These are phyloP conservation scores for Apostichopus parvimensis DNA, from an alignment of 35 echinoderm and acorn worm genomes.

Conservation along the genomic window DNA sequence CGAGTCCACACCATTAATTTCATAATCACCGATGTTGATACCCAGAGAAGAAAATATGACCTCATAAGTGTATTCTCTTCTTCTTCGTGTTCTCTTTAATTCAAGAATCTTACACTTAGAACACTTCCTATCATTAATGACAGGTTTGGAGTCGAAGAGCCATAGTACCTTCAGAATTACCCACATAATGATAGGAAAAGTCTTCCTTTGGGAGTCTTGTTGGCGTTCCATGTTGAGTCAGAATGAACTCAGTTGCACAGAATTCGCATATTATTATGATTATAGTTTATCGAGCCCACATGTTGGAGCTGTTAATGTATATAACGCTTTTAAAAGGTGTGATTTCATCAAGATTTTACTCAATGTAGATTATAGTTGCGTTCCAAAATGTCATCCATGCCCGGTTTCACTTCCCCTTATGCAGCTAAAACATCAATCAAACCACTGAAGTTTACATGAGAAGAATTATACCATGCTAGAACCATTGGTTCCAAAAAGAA, in stretches of 20 bases:
- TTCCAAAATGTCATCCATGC: no score
- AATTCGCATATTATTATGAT: no score
- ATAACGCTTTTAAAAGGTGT: no score
- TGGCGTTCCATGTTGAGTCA: background rate
- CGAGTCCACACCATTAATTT: background rate
- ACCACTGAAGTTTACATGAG: no score
- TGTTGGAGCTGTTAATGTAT: no score
- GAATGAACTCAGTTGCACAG: background rate
- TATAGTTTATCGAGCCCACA: no score
- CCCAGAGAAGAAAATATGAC: background rate
- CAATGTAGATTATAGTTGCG: no score
- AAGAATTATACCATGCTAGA: no score
- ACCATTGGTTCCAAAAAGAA: no score
- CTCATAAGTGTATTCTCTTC: background rate
- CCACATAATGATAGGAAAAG: background rate
- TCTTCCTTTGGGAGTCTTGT: background rate
- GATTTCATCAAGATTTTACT: no score
- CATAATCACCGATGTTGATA: background rate
- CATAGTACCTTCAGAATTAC: background rate
- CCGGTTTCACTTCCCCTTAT: no score
- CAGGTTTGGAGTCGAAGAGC: background rate
- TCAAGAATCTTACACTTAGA: background rate
- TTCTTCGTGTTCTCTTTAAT: background rate
- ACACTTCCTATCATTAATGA: background rate
- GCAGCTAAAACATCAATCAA: no score